These are phyloP conservation scores for Sesia apiformis DNA, from an alignment of 2,888 invertebrate genomes.

Conservation along the genomic window DNA sequence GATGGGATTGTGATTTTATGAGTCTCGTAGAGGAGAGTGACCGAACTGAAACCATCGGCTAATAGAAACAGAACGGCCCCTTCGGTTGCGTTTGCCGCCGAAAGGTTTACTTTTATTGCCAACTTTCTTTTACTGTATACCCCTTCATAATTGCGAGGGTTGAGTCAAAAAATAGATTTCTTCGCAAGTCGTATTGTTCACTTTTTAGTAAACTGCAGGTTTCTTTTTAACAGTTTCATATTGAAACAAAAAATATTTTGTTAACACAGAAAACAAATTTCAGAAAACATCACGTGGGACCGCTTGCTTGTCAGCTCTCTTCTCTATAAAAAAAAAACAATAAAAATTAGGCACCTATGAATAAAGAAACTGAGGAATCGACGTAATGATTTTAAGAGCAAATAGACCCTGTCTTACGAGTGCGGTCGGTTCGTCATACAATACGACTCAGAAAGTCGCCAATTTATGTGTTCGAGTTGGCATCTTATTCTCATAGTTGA, in stretches of 20 bases:
- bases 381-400: no score
- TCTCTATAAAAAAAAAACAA: no score
- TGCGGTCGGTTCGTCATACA: no score
- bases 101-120: conserved; percentile 70
- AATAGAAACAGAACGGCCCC: conserved; percentile 52
- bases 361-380: no score
- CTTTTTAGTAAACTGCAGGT: not conserved
- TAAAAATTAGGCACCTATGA: no score
- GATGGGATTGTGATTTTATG: conserved; percentile 38
- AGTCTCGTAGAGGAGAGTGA: conserved; percentile 31
- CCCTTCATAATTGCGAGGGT: conserved; percentile 64
- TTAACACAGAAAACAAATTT: not conserved
- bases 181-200: conserved; percentile 19
- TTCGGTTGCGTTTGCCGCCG: conserved; percentile 62
- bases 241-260: not conserved
- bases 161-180: conserved; percentile 43
- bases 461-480: no score
- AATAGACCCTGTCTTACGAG: no score
- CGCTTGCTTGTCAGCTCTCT: no score
- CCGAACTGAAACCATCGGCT: conserved; percentile 41
- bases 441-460: no score
- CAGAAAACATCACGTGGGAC: no score
- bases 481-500: no score
- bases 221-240: not conserved
- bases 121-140: conserved; percentile 59